Evolutionary conservation across 2,888 invertebrate species (phyloP).

Genomic region (Oxycera nigricornis): DNA sequence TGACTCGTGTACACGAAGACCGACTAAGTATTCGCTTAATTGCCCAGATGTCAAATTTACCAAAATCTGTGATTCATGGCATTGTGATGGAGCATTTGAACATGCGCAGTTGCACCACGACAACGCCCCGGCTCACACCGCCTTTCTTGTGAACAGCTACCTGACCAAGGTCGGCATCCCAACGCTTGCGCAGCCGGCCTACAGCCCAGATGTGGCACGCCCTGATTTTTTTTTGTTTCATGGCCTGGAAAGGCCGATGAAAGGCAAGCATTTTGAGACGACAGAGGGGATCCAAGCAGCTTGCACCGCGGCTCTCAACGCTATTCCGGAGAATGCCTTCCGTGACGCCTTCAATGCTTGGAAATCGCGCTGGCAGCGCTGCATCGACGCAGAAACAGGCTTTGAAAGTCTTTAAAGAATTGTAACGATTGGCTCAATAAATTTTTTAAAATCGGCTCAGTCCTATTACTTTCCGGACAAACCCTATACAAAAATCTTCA

Average conservation of each 20-base stretch:
- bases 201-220: constrained; percentile 7
- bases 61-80: background rate
- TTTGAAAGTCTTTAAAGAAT: no score
- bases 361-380: no score
- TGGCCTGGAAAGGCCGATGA: background rate
- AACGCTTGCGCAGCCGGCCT: constrained; percentile 1
- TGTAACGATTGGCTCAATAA: no score
- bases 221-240: constrained; percentile 6
- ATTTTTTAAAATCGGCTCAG: no score
- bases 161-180: constrained; percentile 7
- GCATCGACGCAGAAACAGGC: no score
- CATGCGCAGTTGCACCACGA: background rate
- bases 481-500: no score
- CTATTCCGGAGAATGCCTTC: constrained; percentile 18
- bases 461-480: no score
- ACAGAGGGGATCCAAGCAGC: constrained; percentile 12
- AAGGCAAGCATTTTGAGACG: constrained; percentile 20
- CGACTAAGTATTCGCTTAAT: background rate
- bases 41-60: constrained; percentile 13
- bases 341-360: no score
- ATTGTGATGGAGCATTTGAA: constrained; percentile 1
- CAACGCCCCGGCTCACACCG: background rate
- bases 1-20: constrained; percentile 10
- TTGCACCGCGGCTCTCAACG: constrained; percentile 1
- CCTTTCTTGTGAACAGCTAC: constrained; percentile 12